phyloP scores from a whole-genome alignment of 92 coral and sea anemone genomes.

The Isaurus tuberculatus region DNA sequence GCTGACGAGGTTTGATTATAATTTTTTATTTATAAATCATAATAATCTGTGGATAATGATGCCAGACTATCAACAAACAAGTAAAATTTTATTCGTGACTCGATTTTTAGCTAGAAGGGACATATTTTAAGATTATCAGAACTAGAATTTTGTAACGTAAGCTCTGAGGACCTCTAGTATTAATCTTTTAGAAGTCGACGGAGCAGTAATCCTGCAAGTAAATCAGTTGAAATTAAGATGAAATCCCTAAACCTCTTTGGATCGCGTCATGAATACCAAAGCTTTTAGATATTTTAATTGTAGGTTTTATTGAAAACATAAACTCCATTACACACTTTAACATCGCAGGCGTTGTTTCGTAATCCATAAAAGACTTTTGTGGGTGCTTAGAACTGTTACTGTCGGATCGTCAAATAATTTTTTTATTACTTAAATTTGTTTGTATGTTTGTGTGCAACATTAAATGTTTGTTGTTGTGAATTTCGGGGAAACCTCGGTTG shows the following conservation, averaged over 20 bases:
- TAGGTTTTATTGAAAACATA: no score
- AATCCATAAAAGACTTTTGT: no score
- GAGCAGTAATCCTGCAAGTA: background rate
- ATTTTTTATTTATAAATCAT: conserved; percentile 15
- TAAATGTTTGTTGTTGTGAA: background rate
- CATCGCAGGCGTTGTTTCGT: no score
- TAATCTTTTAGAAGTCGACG: background rate
- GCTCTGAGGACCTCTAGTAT: background rate
- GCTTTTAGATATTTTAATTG: no score
- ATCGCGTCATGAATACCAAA: conserved; percentile 28
- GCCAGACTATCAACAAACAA: conserved; percentile 22
- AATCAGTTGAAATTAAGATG: background rate
- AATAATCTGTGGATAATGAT: conserved; percentile 11
- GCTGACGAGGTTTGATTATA: conserved; percentile 70
- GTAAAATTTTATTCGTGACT: background rate
- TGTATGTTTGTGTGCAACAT: background rate
- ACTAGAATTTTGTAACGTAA: background rate
- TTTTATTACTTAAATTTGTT: no score
- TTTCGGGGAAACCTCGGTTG: background rate
- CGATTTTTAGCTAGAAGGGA: background rate
- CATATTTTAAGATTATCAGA: background rate
- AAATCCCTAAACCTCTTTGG: background rate
- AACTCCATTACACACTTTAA: no score
- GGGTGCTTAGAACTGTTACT: no score
- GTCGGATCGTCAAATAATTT: no score